Base-by-base conservation (phyloP, 2,113 vertebrate genomes). In the Leptocoma aspasia region DNA sequence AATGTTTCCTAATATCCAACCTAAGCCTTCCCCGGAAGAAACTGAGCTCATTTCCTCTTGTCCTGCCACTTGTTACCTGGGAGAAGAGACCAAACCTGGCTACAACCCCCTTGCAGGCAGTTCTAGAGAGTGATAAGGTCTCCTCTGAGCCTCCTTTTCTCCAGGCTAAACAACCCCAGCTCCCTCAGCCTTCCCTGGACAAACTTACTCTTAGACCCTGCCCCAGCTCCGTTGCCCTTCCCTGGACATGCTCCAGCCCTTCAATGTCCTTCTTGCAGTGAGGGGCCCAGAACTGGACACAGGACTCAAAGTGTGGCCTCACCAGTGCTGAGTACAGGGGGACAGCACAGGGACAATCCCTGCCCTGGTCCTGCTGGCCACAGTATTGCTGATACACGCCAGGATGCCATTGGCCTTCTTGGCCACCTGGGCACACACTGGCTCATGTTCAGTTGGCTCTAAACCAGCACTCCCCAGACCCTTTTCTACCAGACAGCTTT, bases 301-400 rank as follows among this genome's bases (percentile, higher is more conserved):
- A 27, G n/a, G 1, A n/a, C 35, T 53, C 3, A 2, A 45, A 13
- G 30, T 18, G 16, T 10, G 6, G 5, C 24, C 30, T 75, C 61
- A 53, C 6, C n/a, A 18, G 7, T 21, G n/a, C 13, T 1, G 1
- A 39, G 16, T n/a, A 8, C 28, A 30, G 19, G 8, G 12, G 20
- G 39, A 28, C 13, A 66, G 7, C 28, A 30, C 15, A 7, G 12
- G 20, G 39, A 28, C 13, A 66, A 53, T 30, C 28, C 0, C 20
- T 53, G n/a, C 6, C 33, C 7, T 53, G 41, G 3, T 30, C 16
- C 45, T 75, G 33, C 24, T 82, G 78, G n/a, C 13, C 45, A 75
- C 39, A 6, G 30, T 26, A 5, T 47, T 75, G 26, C 45, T 60
- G 28, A 15, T n/a, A 6, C 28, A 53, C 2, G 4, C 16, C 53